Percentiles rank a stretch among this genome's conserved stretches.
These are phyloP conservation scores for Cosmia pyralina DNA, from an alignment of 2,888 invertebrate species.

Conservation along the genomic window DNA sequence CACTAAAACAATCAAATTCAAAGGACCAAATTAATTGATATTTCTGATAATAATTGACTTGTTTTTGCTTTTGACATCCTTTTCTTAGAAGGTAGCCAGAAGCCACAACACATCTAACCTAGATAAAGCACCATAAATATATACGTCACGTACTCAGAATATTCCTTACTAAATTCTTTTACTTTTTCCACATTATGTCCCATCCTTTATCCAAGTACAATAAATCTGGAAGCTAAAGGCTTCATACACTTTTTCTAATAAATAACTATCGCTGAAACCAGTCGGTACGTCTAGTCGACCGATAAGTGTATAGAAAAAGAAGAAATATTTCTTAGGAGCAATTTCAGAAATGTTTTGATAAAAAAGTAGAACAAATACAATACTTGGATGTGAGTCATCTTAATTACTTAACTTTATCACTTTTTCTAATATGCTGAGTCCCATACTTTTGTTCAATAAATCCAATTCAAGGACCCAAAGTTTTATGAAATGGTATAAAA, in stretches of 20 bases:
- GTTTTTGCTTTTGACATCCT: neutral
- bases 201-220: neutral
- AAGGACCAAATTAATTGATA: neutral
- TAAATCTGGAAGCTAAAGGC: neutral
- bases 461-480: neutral
- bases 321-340: neutral
- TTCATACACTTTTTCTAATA: neutral
- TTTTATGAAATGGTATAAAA: neutral
- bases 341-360: neutral
- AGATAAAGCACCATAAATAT: neutral
- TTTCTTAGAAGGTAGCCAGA: neutral
- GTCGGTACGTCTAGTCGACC: neutral
- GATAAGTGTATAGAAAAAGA: neutral
- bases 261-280: neutral
- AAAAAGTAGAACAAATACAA: neutral
- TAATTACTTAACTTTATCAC: no score
- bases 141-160: neutral
- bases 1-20: neutral
- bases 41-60: neutral
- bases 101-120: neutral
- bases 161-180: neutral
- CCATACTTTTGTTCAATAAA: neutral
- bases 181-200: neutral
- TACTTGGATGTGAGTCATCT: neutral
- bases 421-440: neutral